phyloP scores from a whole-genome alignment of 2,113 vertebrate species.

The Mus pahari region DNA sequence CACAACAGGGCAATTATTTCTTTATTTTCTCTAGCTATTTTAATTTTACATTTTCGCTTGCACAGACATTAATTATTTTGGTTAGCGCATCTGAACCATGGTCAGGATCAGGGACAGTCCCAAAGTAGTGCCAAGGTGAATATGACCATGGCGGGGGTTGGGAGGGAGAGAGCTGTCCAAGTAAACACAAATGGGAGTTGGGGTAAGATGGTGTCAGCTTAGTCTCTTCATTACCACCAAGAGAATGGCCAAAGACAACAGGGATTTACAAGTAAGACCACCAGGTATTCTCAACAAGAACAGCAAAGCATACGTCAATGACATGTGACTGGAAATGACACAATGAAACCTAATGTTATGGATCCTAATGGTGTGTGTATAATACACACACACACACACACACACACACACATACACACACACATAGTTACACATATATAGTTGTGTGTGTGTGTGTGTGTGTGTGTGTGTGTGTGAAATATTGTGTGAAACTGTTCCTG shows the following conservation, averaged over 20 bases:
- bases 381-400: too few relatives aligned
- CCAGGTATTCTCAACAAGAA: slow-evolving; percentile 43
- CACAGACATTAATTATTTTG: not conserved
- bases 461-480: too few relatives aligned
- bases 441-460: not conserved
- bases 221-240: not conserved
- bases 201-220: too few relatives aligned
- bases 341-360: not conserved
- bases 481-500: not conserved
- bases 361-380: not conserved
- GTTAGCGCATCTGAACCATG: not conserved
- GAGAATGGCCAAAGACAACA: not conserved
- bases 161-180: not conserved
- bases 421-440: too few relatives aligned
- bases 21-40: not conserved
- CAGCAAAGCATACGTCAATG: not conserved
- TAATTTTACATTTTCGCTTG: not conserved
- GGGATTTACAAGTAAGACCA: not conserved
- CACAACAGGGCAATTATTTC: not conserved
- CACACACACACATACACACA: too few relatives aligned
- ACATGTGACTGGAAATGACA: not conserved
- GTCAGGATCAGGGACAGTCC: not conserved
- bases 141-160: too few relatives aligned
- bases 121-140: not conserved
- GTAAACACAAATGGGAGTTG: not conserved